A percentile compares a stretch with the other conserved stretches of the same genome.
These are phyloP conservation scores for Neodiprion lecontei DNA, from an alignment of 1,140 invertebrate species.

Conservation along the genomic window DNA sequence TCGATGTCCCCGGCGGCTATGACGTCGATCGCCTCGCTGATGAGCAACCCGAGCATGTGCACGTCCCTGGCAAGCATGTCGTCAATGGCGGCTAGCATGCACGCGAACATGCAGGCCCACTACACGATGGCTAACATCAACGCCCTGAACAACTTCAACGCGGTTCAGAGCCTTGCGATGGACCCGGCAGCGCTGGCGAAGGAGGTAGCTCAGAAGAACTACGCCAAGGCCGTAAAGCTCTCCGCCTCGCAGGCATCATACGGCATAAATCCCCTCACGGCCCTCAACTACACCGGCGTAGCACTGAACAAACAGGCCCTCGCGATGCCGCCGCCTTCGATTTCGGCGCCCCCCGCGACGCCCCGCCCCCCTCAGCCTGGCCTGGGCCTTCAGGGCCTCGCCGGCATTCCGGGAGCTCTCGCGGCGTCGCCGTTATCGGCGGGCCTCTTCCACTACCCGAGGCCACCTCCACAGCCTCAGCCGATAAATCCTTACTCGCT, in stretches of 20 bases:
- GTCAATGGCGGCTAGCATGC: slow-evolving; percentile 35
- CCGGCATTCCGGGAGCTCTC: slow-evolving; percentile 46
- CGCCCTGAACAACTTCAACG: slow-evolving; percentile 52
- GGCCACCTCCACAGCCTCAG: slow-evolving; percentile 58
- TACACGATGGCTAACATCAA: slow-evolving; percentile 51
- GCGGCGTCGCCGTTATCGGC: slow-evolving; percentile 47
- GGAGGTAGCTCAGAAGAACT: slow-evolving; percentile 80
- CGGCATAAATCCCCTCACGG: slow-evolving; percentile 63
- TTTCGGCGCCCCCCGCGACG: slow-evolving; percentile 29
- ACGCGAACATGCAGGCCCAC: slow-evolving; percentile 21
- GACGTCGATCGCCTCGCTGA: slow-evolving; percentile 44
- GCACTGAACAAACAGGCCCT: slow-evolving; percentile 72
- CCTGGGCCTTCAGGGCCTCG: slow-evolving; percentile 46
- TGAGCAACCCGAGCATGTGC: slow-evolving; percentile 29
- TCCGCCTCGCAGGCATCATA: slow-evolving; percentile 61
- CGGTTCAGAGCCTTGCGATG: slow-evolving; percentile 49
- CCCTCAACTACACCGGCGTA: slow-evolving; percentile 80
- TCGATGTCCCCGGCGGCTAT: slow-evolving; percentile 9
- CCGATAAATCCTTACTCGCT: slow-evolving; percentile 63
- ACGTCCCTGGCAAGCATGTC: slow-evolving; percentile 34
- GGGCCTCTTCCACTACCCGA: slow-evolving; percentile 64
- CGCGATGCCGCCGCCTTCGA: slow-evolving; percentile 52
- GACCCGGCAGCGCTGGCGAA: slow-evolving; percentile 73
- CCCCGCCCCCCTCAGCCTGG: slow-evolving; percentile 27
- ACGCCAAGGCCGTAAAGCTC: slow-evolving; percentile 72